Percentiles rank a stretch among this genome's conserved stretches.
Conservation (phyloP, 2,113 vertebrate genomes). For the Actinemys pallida region DNA sequence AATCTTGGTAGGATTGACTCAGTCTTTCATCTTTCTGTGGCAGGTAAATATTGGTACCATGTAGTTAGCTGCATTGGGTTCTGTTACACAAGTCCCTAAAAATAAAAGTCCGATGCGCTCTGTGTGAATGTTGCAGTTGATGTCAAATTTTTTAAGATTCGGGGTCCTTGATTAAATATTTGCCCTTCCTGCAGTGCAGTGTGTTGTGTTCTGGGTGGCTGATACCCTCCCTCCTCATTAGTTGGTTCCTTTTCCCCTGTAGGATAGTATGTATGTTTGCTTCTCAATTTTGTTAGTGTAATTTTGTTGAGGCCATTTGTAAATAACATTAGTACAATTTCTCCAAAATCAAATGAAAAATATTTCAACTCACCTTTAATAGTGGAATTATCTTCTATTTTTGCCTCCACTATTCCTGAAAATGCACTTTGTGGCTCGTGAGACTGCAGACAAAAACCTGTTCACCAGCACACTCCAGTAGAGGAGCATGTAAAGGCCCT, state of each 20-base stretch:
- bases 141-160: not conserved
- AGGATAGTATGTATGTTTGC: not conserved
- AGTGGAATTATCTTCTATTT: not conserved
- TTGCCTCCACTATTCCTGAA: not conserved
- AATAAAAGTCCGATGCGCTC: not conserved
- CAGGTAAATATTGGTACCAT: not conserved
- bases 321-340: not conserved
- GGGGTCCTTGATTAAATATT: not conserved
- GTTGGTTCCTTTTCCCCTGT: not conserved
- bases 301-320: not conserved
- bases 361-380: not conserved
- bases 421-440: not conserved
- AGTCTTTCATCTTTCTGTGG: not conserved
- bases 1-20: not conserved
- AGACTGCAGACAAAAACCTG: not conserved
- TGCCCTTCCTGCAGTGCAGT: not conserved
- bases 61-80: not conserved
- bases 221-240: not conserved
- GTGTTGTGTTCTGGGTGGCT: not conserved
- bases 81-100: not conserved
- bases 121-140: not conserved
- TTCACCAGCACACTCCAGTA: not conserved
- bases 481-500: not conserved
- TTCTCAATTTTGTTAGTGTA: not conserved
- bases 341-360: not conserved